Conservation (phyloP, 2,888 invertebrate species). For the Bombylius major region DNA sequence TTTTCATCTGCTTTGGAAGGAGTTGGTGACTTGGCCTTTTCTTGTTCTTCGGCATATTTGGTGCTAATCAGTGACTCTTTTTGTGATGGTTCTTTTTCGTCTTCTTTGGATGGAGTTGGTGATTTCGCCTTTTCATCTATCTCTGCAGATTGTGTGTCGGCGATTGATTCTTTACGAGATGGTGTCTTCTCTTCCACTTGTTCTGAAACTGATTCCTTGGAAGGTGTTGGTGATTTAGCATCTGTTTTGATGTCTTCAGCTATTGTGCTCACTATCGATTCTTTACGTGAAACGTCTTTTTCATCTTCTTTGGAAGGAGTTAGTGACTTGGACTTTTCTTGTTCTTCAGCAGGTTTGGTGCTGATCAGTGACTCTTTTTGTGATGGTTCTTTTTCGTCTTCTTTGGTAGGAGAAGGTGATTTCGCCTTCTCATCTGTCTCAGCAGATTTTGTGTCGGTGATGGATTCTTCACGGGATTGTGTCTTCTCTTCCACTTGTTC, state of each 20-base stretch:
- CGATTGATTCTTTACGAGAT: slow-evolving; percentile 3
- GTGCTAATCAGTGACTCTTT: slow-evolving; percentile 18
- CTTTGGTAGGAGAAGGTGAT: slow-evolving; percentile 18
- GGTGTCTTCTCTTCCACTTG: slow-evolving; percentile 2
- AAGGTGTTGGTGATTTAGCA: neutral
- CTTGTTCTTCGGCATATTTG: neutral
- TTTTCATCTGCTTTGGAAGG: neutral
- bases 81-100: slow-evolving; percentile 18
- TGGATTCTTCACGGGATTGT: slow-evolving; percentile 4
- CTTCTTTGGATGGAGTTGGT: slow-evolving; percentile 16
- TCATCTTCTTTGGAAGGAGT: slow-evolving; percentile 19
- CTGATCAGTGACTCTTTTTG: slow-evolving; percentile 21
- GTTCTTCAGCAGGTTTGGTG: neutral
- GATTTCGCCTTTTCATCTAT: slow-evolving; percentile 6
- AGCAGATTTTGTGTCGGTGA: neutral
- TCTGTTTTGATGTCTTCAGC: neutral
- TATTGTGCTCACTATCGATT: slow-evolving; percentile 17
- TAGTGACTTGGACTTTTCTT: slow-evolving; percentile 13
- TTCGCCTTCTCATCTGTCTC: slow-evolving; percentile 13
- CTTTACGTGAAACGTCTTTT: slow-evolving; percentile 19
- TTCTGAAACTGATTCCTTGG: neutral
- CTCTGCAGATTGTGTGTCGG: neutral
- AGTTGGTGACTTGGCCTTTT: neutral
- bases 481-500: neutral
- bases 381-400: slow-evolving; percentile 15